Evolutionary conservation across 2,888 invertebrate species (phyloP).

Genomic region (Eilema sororculum): DNA sequence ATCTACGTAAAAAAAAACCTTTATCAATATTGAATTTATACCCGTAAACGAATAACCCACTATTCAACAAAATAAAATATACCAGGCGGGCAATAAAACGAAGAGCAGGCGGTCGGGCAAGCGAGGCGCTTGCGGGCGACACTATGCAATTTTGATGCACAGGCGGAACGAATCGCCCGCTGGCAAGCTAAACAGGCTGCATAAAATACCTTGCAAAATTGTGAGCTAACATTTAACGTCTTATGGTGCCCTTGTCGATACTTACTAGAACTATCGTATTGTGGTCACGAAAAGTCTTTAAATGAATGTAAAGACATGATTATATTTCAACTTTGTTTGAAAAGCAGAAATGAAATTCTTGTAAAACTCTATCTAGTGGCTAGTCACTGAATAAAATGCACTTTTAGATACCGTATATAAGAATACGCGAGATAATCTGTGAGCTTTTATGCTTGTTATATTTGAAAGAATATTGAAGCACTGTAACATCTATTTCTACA

Average conservation of each 20-base stretch:
- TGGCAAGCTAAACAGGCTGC: conserved; percentile 28
- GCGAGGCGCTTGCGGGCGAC: no score
- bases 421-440: neutral
- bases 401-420: neutral
- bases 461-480: neutral
- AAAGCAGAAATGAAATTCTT: neutral
- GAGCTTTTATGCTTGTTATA: neutral
- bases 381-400: neutral
- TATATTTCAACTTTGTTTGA: neutral
- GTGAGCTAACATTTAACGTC: conserved; percentile 21
- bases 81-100: conserved; percentile 60
- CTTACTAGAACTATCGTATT: neutral
- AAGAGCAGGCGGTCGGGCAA: conserved; percentile 42
- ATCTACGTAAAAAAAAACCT: neutral
- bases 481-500: neutral
- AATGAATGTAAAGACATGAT: neutral
- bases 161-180: conserved; percentile 33
- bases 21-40: conserved; percentile 1
- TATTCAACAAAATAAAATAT: conserved; percentile 42
- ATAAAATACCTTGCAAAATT: conserved; percentile 30
- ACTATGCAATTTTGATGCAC: conserved; percentile 63
- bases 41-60: conserved; percentile 16
- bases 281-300: neutral
- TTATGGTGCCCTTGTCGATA: conserved; percentile 18
- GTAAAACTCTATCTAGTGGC: neutral